phyloP scores from a whole-genome alignment of 1,140 invertebrate genomes.

The Drosophila quadrilineata region DNA sequence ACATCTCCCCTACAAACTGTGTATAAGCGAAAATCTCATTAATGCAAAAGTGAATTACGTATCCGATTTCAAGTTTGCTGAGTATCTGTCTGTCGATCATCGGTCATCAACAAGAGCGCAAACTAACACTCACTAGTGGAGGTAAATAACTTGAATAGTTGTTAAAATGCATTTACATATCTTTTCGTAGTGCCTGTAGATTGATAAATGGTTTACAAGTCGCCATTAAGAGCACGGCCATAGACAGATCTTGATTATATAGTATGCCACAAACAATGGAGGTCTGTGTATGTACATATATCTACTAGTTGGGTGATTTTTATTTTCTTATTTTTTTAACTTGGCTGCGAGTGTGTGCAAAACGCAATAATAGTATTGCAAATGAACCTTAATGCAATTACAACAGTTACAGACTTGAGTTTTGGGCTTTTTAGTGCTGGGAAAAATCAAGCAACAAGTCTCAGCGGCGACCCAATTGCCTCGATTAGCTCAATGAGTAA shows the following conservation, averaged over 20 bases:
- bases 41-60: too few species aligned
- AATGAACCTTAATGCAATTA: slow-evolving; percentile 45
- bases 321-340: neutral
- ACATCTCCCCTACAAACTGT: too few species aligned
- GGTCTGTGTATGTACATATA: neutral
- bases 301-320: neutral
- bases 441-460: slow-evolving; percentile 6
- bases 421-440: neutral
- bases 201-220: slow-evolving; percentile 14
- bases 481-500: slow-evolving; percentile 21
- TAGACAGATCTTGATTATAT: neutral
- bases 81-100: too few species aligned
- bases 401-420: slow-evolving; percentile 34
- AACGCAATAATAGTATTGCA: slow-evolving; percentile 15
- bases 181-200: too few species aligned
- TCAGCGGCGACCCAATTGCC: slow-evolving; percentile 23
- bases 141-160: too few species aligned
- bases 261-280: neutral
- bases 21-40: too few species aligned
- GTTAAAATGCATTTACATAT: too few species aligned
- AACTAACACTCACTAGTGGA: too few species aligned
- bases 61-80: too few species aligned
- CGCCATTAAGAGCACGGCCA: neutral
- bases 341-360: neutral
- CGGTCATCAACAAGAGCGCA: too few species aligned